phyloP scores from a whole-genome alignment of 2,113 vertebrate genomes.

The Arothron firmamentum region DNA sequence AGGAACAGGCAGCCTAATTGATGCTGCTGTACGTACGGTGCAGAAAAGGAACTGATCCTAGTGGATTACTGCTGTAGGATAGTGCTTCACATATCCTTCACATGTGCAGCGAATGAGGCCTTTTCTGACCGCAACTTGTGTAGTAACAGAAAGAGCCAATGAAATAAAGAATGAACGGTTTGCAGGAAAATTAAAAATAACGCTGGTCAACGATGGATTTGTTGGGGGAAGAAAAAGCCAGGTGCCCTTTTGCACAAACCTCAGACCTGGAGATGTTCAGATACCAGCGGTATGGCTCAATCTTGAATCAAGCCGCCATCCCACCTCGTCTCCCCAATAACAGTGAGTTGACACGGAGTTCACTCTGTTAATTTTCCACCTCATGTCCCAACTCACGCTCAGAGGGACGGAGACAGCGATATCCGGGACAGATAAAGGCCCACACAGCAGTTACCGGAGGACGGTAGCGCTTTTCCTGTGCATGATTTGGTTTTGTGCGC shows the following conservation, averaged over 20 bases:
- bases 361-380: constrained; percentile 59
- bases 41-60: constrained; percentile 23
- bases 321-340: constrained; percentile 44
- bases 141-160: not conserved
- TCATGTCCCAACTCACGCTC: constrained; percentile 39
- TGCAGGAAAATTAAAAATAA: constrained; percentile 33
- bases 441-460: constrained; percentile 11
- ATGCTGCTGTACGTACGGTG: constrained; percentile 13
- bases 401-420: constrained; percentile 29
- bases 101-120: not conserved
- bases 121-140: not conserved
- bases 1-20: constrained; percentile 46
- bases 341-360: constrained; percentile 50
- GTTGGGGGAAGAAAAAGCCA: not conserved
- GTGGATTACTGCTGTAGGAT: constrained; percentile 2
- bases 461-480: constrained; percentile 1
- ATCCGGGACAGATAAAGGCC: constrained; percentile 33
- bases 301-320: constrained; percentile 31
- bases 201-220: no score
- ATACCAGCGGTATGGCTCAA: constrained; percentile 16
- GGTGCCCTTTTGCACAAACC: constrained; percentile 36
- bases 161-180: not conserved
- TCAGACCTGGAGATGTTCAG: constrained; percentile 32
- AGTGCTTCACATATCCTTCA: constrained; percentile 4
- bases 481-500: constrained; percentile 8